phyloP scores from a whole-genome alignment of 2,113 vertebrate genomes.

The Aspidoscelis tigris region DNA sequence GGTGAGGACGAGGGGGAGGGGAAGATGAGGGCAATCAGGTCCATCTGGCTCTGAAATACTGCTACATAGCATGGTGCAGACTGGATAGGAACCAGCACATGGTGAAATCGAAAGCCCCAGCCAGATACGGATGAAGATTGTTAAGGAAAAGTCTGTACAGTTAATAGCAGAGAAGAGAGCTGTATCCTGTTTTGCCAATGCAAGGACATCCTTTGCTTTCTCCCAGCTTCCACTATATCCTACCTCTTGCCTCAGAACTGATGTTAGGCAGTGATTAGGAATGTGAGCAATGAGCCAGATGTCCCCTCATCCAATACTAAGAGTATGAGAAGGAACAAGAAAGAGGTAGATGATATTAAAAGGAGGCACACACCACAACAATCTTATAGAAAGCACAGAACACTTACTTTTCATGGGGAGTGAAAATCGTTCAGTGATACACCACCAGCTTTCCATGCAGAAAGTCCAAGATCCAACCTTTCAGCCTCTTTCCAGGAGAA shows the following conservation, averaged over 20 bases:
- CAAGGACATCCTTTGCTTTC: not conserved
- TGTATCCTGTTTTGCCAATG: not conserved
- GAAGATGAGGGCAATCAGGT: not conserved
- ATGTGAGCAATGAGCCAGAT: not conserved
- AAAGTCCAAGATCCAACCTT: not conserved
- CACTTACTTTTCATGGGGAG: no score
- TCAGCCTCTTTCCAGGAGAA: no score
- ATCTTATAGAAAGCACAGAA: not conserved
- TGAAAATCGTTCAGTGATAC: no score
- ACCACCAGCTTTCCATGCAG: not conserved
- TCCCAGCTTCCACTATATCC: not conserved
- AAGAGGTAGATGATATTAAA: no score
- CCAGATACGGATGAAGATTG: not conserved
- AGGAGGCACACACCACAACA: not conserved
- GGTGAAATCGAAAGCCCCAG: constrained; percentile 10
- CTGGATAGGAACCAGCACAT: constrained; percentile 38
- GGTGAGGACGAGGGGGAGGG: not conserved
- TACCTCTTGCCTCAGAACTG: not conserved
- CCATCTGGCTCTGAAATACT: not conserved
- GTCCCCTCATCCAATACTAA: not conserved
- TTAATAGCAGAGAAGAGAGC: not conserved
- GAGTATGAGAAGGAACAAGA: not conserved
- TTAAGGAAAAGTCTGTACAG: not conserved
- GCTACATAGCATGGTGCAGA: not conserved
- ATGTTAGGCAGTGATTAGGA: not conserved